A percentile compares a stretch with the other conserved stretches of the same genome.
Conservation (phyloP, 2,888 invertebrate species). For the Dorcus parallelipipedus region DNA sequence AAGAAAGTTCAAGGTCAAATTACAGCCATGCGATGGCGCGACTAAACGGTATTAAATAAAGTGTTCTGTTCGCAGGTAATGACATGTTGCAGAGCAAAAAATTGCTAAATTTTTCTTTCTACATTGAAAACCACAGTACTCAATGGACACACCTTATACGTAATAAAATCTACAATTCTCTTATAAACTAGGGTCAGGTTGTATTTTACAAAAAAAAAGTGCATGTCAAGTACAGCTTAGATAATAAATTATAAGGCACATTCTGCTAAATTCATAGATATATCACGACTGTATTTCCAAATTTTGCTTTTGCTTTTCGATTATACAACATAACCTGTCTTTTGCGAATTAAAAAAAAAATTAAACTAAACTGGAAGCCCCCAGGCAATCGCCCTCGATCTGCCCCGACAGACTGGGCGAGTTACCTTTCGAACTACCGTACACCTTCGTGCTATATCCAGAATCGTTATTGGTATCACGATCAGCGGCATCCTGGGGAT, state of each 20-base stretch:
- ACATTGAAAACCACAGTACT: not conserved
- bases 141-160: not conserved
- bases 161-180: not conserved
- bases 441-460: conserved; percentile 80
- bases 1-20: no score
- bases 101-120: no score
- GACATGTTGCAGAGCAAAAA: no score
- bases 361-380: conserved; percentile 63
- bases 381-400: conserved; percentile 45
- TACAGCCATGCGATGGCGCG: no score
- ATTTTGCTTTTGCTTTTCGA: not conserved
- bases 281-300: no score
- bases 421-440: conserved; percentile 73
- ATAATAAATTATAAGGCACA: conserved; percentile 2
- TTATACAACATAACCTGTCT: not conserved
- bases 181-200: not conserved
- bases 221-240: not conserved
- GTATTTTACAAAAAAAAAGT: not conserved
- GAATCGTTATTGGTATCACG: conserved; percentile 77
- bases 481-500: conserved; percentile 49
- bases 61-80: no score
- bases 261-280: not conserved
- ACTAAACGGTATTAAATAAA: no score
- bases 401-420: conserved; percentile 66
- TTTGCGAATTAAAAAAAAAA: not conserved